Evolutionary conservation across 2,888 invertebrate genomes (phyloP).

Genomic region (Lamproptera curius): DNA sequence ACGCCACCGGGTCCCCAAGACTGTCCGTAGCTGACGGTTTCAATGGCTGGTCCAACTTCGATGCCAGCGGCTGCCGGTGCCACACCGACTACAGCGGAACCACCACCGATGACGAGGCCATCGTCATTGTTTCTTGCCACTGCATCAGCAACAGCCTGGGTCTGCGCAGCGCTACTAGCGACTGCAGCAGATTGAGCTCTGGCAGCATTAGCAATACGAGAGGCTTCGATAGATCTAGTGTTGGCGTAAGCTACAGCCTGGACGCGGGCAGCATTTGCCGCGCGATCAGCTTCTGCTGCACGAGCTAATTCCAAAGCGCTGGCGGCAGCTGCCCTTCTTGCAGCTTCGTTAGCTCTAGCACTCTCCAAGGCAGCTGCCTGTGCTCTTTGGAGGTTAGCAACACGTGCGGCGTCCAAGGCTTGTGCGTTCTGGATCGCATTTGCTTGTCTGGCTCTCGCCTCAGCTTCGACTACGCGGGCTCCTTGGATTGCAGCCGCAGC

Average conservation of each 20-base stretch:
- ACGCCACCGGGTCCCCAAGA: constrained; percentile 9
- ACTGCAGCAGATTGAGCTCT: constrained; percentile 55
- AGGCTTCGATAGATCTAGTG: constrained; percentile 63
- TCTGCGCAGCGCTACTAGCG: constrained; percentile 54
- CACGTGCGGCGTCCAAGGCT: constrained; percentile 61
- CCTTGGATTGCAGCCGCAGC: constrained; percentile 69
- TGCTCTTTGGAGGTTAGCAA: constrained; percentile 64
- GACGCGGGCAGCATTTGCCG: constrained; percentile 63
- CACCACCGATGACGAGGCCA: constrained; percentile 47
- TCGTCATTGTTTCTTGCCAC: constrained; percentile 57
- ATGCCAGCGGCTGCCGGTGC: constrained; percentile 31
- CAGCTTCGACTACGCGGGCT: constrained; percentile 61
- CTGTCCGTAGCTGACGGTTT: constrained; percentile 23
- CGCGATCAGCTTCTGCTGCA: constrained; percentile 53
- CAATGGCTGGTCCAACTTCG: constrained; percentile 25
- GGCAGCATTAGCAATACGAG: constrained; percentile 62
- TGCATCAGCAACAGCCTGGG: constrained; percentile 56
- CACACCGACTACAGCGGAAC: constrained; percentile 33
- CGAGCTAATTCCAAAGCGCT: constrained; percentile 50
- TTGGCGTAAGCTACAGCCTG: constrained; percentile 67
- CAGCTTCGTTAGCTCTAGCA: constrained; percentile 63
- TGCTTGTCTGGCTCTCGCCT: constrained; percentile 59
- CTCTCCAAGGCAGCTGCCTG: constrained; percentile 69
- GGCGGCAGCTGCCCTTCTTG: constrained; percentile 55
- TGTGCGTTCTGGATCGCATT: constrained; percentile 67